phyloP scores from a whole-genome alignment of 2,888 invertebrate species.

The Lasioglossum marginatum region DNA sequence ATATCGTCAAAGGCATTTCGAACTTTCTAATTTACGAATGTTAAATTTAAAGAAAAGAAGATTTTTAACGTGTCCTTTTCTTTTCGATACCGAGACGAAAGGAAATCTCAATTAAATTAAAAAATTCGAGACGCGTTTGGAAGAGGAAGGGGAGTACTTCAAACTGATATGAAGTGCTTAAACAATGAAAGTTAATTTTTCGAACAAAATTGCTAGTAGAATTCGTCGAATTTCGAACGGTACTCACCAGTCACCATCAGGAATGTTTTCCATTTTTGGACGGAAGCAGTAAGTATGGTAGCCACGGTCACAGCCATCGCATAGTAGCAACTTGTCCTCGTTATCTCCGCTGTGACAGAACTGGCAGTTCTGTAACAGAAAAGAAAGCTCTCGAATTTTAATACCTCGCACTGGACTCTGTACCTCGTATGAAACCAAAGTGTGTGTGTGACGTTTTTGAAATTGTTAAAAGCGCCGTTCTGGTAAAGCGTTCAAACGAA shows the following conservation, averaged over 20 bases:
- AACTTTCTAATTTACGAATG: background rate
- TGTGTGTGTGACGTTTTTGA: conserved; percentile 4
- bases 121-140: background rate
- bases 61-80: background rate
- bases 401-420: background rate
- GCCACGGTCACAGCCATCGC: conserved; percentile 99
- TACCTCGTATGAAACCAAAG: background rate
- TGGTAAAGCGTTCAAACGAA: conserved; percentile 36
- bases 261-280: conserved; percentile 97
- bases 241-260: conserved; percentile 97
- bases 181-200: background rate
- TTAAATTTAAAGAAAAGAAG: background rate
- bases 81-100: background rate
- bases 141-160: background rate
- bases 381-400: conserved; percentile 58
- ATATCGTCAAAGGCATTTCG: background rate
- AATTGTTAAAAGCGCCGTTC: conserved; percentile 48
- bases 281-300: conserved; percentile 99
- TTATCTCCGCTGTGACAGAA: conserved; percentile 98
- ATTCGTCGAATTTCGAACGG: background rate
- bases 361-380: conserved; percentile 94
- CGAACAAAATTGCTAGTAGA: background rate
- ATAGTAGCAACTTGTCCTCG: conserved; percentile 96
- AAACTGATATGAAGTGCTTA: background rate
- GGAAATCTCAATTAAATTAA: background rate